Conservation (phyloP, 1,140 invertebrate species). For the Tenebrio molitor region DNA sequence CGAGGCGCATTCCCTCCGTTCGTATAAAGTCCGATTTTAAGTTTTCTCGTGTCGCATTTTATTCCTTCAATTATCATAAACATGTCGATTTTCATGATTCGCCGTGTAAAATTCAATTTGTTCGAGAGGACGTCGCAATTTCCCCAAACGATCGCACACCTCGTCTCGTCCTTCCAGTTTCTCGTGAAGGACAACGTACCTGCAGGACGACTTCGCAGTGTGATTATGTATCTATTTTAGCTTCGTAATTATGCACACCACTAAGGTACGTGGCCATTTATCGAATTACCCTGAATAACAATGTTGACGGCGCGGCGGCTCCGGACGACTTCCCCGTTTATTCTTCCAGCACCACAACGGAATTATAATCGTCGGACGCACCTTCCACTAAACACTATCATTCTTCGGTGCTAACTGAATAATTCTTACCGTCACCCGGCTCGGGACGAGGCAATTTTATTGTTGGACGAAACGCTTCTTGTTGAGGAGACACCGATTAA, state of each 20-base stretch:
- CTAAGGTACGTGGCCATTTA: slow-evolving; percentile 47
- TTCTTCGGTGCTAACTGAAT: slow-evolving; percentile 44
- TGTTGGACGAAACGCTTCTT: slow-evolving; percentile 26
- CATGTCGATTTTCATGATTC: slow-evolving; percentile 60
- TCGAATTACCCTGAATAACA: slow-evolving; percentile 48
- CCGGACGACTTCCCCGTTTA: slow-evolving; percentile 27
- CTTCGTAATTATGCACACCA: slow-evolving; percentile 48
- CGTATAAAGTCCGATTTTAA: slow-evolving; percentile 61
- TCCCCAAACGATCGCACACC: slow-evolving; percentile 25
- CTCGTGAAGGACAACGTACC: background rate
- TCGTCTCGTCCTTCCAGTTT: background rate
- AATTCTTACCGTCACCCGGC: slow-evolving; percentile 37
- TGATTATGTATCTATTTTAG: slow-evolving; percentile 52
- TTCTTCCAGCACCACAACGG: slow-evolving; percentile 38
- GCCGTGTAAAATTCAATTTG: slow-evolving; percentile 63
- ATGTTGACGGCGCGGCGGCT: slow-evolving; percentile 34
- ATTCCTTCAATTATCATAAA: slow-evolving; percentile 66
- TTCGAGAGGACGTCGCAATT: slow-evolving; percentile 57
- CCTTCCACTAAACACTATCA: slow-evolving; percentile 34
- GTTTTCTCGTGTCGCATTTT: slow-evolving; percentile 61
- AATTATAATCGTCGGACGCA: slow-evolving; percentile 37
- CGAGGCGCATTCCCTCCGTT: slow-evolving; percentile 49
- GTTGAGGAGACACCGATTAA: slow-evolving; percentile 22
- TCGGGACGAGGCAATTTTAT: slow-evolving; percentile 26
- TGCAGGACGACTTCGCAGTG: background rate